Evolutionary conservation across 2,888 invertebrate species (phyloP).

Genomic region (Limenitis camilla): DNA sequence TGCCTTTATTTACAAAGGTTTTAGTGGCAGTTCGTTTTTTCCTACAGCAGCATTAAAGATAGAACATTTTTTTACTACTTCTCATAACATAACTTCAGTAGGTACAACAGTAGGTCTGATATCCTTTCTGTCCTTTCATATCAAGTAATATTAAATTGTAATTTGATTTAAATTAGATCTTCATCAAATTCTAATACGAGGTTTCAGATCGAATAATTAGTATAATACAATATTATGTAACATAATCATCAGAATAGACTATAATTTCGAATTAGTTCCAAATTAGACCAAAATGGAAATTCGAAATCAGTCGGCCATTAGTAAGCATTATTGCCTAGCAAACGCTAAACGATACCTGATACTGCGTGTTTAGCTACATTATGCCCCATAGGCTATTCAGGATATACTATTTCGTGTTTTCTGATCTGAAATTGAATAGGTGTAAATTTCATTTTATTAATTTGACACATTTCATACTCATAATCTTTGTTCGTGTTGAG

Average conservation of each 20-base stretch:
- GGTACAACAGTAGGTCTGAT: neutral
- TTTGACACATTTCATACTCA: too few relatives aligned
- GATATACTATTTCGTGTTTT: neutral
- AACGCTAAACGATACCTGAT: conserved; percentile 6
- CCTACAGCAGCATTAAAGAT: too few relatives aligned
- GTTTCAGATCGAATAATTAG: neutral
- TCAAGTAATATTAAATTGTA: too few relatives aligned
- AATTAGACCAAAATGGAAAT: conserved; percentile 10
- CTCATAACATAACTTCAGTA: too few relatives aligned
- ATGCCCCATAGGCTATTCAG: conserved; percentile 6
- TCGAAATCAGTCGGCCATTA: conserved; percentile 14
- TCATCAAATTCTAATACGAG: neutral
- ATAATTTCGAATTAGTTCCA: conserved; percentile 6
- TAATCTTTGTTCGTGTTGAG: too few relatives aligned
- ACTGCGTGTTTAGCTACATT: neutral
- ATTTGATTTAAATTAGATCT: too few relatives aligned
- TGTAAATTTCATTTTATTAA: neutral
- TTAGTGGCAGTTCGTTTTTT: too few relatives aligned
- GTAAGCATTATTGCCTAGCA: conserved; percentile 12
- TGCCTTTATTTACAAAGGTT: too few relatives aligned
- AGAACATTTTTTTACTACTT: too few relatives aligned
- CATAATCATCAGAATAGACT: neutral
- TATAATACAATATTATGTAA: conserved; percentile 4
- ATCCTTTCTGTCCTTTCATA: neutral
- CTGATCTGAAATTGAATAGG: neutral